Evolutionary conservation across 2,888 invertebrate species (phyloP), one percentile per base, ranked within the genome.

Genomic region (Aleiodes testaceus): DNA sequence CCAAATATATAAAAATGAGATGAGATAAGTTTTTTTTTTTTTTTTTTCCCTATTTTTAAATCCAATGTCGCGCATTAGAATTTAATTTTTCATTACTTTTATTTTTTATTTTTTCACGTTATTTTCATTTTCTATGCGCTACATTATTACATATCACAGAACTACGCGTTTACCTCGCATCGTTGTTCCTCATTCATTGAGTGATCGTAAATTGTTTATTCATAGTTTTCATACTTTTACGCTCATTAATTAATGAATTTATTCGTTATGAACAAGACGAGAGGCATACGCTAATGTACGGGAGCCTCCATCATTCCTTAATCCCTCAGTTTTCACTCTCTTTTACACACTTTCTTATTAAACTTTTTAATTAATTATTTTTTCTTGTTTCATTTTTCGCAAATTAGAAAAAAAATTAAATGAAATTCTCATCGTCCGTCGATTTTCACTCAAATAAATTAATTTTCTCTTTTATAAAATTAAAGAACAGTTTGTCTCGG

Each of bases 121-220:
- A 42, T 16, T 36, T 53, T 53, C 59, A 50, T n/a, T 50, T 63
- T 72, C 67, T 74, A 85, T 85, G 85, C 81, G 85, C 85, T 83
- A 88, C 85, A 81, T 86, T 78, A 16, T 84, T 88, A 88, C 86
- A 88, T 88, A 88, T 88, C 88, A 88, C 88, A 88, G 88, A 88
- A 86, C 86, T 87, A 86, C 84, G 84, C 85, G 84, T 82, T 83
- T 83, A 82, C 81, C 84, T 83, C 75, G 82, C 82, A 84, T 84
- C 83, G 81, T 82, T 80, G 78, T 80, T 47, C 42, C 26, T 59
- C 20, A 47, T 22, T 63, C 44, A 59, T 22, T 59, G 14, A 16
- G 47, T 47, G 2, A 47, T 47, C 16, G 36, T 47, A 47, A 47
- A 47, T 47, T 16, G 16, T 12, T 47, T 14, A 47, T 16, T 47